These are phyloP conservation scores for Fulmarus glacialis DNA, from an alignment of 2,113 vertebrate genomes.

Conservation along the genomic window DNA sequence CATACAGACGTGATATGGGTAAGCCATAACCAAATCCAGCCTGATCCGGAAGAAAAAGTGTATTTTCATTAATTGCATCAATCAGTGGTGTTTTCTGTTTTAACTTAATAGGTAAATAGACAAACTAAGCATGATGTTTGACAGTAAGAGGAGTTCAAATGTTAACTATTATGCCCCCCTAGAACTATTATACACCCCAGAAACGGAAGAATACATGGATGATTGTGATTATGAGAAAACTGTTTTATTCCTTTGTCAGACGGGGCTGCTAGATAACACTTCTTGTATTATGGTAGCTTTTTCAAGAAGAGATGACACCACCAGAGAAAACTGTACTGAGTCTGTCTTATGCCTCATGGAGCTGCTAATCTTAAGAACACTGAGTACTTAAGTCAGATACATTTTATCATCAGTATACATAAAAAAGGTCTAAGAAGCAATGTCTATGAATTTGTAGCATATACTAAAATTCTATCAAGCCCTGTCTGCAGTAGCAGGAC, in stretches of 20 bases:
- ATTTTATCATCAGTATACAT: not conserved
- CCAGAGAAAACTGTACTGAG: not conserved
- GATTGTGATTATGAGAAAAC: not conserved
- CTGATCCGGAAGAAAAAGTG: conserved; percentile 61
- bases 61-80: not conserved
- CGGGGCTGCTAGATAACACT: not conserved
- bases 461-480: not conserved
- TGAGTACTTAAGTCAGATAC: not conserved
- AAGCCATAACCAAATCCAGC: conserved; percentile 97
- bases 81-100: not conserved
- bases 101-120: not conserved
- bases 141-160: not conserved
- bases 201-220: not conserved
- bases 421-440: not conserved
- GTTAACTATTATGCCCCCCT: not conserved
- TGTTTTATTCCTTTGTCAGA: not conserved
- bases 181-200: not conserved
- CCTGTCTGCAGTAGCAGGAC: not conserved
- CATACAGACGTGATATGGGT: conserved; percentile 95
- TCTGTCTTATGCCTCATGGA: not conserved
- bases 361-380: not conserved
- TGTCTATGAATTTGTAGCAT: not conserved
- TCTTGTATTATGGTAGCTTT: not conserved
- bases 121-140: not conserved
- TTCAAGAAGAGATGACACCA: not conserved